phyloP scores from a whole-genome alignment of 2,797 vertebrate species.

The Heterohyrax brucei region DNA sequence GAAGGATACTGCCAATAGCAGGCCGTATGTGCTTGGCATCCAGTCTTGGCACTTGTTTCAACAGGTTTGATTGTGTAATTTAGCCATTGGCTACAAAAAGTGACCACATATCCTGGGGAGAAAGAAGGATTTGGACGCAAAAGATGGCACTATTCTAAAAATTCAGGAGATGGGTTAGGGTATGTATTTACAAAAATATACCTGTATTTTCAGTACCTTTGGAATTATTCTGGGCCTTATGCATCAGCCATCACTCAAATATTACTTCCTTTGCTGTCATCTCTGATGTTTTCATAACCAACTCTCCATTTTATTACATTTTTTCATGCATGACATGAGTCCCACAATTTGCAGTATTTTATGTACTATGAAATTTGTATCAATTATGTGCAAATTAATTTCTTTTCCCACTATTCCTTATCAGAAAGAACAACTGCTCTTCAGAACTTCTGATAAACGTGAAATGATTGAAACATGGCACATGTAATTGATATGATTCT shows the following conservation, averaged over 20 bases:
- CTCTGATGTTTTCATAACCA: slow-evolving; percentile 4
- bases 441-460: slow-evolving; percentile 28
- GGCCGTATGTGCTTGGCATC: slow-evolving; percentile 82
- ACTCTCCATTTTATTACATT: slow-evolving; percentile 6
- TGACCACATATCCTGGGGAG: slow-evolving; percentile 57
- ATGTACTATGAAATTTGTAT: slow-evolving; percentile 23
- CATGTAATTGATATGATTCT: not conserved
- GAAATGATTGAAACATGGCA: slow-evolving; percentile 55
- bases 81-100: slow-evolving; percentile 71
- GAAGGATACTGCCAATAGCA: slow-evolving; percentile 78
- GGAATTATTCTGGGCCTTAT: not conserved
- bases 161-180: not conserved
- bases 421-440: slow-evolving; percentile 38
- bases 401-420: slow-evolving; percentile 66
- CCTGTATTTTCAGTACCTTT: not conserved
- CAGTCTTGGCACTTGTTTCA: slow-evolving; percentile 64
- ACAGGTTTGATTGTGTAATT: slow-evolving; percentile 78
- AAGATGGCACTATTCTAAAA: not conserved
- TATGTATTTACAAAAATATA: slow-evolving; percentile 27
- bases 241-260: not conserved
- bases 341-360: slow-evolving; percentile 60
- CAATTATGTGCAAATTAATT: slow-evolving; percentile 60
- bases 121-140: not conserved
- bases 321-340: slow-evolving; percentile 3
- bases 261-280: not conserved